Evolutionary conservation across 53 echinoderm and acorn worm genomes (phyloP), one percentile per base, ranked within the genome.

Genomic region (Henricia sp.): DNA sequence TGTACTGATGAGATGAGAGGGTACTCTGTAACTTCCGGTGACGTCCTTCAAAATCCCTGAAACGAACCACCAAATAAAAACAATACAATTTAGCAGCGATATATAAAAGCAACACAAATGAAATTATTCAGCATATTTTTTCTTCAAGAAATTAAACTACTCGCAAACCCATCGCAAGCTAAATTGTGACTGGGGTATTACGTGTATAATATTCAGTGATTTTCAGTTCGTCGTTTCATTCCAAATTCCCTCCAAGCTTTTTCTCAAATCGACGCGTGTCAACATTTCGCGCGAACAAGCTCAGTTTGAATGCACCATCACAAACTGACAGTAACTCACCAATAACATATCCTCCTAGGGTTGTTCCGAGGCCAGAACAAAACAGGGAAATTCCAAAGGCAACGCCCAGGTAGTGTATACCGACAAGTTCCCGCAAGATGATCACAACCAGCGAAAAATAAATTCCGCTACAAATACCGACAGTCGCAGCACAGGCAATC

Each of bases 381-480:
- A 86, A 75, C 24, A 86, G 53, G 44, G 75, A 74, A 25, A 67
- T n/a, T 67, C 86, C 86, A 24, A 75, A 86, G 29, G 68, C 86
- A 51, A 50, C 32, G 1, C 75, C 67, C 3, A 86, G 67, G 41
- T 76, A 75, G 37, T 39, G 74, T 9, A 86, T 40, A 37, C 86
- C 86, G 23, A 86, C 86, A 14, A 86, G 67, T 14, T 86, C 52
- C 4, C 86, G 86, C 1, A 86, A 12, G 2, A 86, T 55, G 44
- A 86, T 76, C 26, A 54, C 75, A 24, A 86, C 76, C 8, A 86
- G 53, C 21, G 86, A 76, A 41, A 86, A 86, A 54, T 67, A 86
- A 35, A 74, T 41, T 8, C 86, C 86, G 37, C 86, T 65, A 40
- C 75, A 65, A 14, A 86, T 34, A 27, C 86, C 86, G 42, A 67